Conservation (phyloP, 2,113 vertebrate genomes). For the Dolichallabes microphthalmus region DNA sequence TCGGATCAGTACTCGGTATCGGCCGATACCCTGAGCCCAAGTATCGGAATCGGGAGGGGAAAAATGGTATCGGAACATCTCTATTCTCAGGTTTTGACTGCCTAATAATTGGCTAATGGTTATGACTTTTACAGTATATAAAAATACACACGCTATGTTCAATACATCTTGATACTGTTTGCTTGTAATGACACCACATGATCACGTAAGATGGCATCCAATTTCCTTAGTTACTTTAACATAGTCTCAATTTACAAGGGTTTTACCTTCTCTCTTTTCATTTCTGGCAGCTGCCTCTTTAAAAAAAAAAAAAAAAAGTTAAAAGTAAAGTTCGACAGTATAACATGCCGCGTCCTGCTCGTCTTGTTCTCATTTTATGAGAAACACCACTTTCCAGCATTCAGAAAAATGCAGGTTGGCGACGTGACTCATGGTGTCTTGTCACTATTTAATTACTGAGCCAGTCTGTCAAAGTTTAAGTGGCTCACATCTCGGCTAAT, state of each 20-base stretch:
- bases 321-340: neutral
- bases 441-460: conserved; percentile 46
- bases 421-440: conserved; percentile 57
- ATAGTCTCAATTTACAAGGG: neutral
- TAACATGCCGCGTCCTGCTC: neutral
- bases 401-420: conserved; percentile 41
- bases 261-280: neutral
- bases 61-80: too few species aligned
- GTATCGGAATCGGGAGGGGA: too few species aligned
- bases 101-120: neutral
- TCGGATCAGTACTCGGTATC: too few species aligned
- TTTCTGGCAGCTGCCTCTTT: neutral
- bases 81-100: neutral
- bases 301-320: neutral
- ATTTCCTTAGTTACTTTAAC: neutral
- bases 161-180: neutral
- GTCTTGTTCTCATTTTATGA: conserved; percentile 55
- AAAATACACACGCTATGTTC: neutral
- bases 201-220: neutral
- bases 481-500: conserved; percentile 27
- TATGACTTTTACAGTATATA: neutral
- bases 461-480: conserved; percentile 47
- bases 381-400: conserved; percentile 46
- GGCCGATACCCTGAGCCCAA: too few species aligned
- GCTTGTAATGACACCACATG: neutral